A percentile compares a stretch with the other conserved stretches of the same genome.
Evolutionary conservation across 2,888 invertebrate genomes (phyloP).

Genomic region (Pseudococcus jackbeardsleyi): DNA sequence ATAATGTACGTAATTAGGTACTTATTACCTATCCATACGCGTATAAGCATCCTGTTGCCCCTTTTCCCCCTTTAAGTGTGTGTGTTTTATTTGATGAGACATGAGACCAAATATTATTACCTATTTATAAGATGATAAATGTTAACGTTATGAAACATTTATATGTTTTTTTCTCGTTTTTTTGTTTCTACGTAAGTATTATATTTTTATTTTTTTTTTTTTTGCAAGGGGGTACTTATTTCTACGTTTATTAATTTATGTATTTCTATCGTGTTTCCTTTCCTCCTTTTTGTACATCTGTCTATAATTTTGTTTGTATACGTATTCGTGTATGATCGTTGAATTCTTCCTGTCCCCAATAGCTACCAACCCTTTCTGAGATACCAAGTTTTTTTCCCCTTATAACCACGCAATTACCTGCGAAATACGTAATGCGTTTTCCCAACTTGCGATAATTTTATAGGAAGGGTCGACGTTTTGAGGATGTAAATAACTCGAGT

Average conservation of each 20-base stretch:
- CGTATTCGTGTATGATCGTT: neutral
- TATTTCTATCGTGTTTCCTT: conserved; percentile 1
- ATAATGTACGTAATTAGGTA: no score
- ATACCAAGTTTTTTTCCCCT: neutral
- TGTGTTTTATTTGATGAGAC: conserved; percentile 1
- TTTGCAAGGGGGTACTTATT: neutral
- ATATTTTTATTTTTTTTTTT: neutral
- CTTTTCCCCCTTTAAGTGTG: neutral
- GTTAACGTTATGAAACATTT: neutral
- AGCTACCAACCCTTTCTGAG: neutral
- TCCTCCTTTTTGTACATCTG: neutral
- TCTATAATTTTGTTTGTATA: neutral
- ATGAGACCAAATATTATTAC: conserved; percentile 15
- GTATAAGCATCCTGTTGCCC: neutral
- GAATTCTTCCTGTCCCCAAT: neutral
- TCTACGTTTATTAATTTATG: neutral
- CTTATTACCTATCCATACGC: neutral
- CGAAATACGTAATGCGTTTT: no score
- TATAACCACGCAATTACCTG: no score
- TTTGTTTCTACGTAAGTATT: no score
- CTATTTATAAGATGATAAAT: neutral
- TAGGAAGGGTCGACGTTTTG: neutral
- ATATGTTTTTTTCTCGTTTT: neutral
- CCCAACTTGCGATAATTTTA: no score
- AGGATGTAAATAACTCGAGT: conserved; percentile 13